Conservation (phyloP, 2,797 vertebrate species). For the Alectoris magna region DNA sequence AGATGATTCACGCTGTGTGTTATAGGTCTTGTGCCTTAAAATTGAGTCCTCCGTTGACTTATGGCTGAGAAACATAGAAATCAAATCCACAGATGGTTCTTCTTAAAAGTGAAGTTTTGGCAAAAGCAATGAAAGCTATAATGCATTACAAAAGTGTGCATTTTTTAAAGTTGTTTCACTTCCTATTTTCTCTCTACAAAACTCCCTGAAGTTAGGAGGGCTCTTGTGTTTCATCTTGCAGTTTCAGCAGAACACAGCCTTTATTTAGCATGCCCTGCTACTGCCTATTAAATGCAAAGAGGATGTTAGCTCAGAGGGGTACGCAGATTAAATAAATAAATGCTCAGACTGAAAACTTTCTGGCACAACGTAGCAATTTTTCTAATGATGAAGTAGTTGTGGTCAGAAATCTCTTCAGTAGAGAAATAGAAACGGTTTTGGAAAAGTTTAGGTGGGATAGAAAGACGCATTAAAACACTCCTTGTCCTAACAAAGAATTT, state of each 20-base stretch:
- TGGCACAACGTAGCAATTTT: not conserved
- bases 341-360: not conserved
- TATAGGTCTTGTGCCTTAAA: conserved; percentile 42
- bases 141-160: conserved; percentile 12
- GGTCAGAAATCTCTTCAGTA: not conserved
- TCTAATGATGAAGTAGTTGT: not conserved
- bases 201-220: conserved; percentile 23
- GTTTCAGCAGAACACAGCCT: conserved; percentile 30
- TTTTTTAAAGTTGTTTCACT: conserved; percentile 57
- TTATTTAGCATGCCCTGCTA: not conserved
- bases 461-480: not conserved
- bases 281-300: not conserved
- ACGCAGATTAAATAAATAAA: not conserved
- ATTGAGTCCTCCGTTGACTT: conserved; percentile 46
- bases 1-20: conserved; percentile 43
- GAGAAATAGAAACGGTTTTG: not conserved
- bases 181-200: conserved; percentile 42
- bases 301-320: not conserved
- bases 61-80: conserved; percentile 42
- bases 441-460: not conserved
- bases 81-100: conserved; percentile 62
- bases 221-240: conserved; percentile 31
- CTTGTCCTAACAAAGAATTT: not conserved
- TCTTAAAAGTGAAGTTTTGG: conserved; percentile 60
- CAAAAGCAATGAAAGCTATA: conserved; percentile 31